A percentile compares a stretch with the other conserved stretches of the same genome.
These are phyloP conservation scores for Strigops habroptila DNA, from an alignment of 2,113 vertebrate species.

Conservation along the genomic window DNA sequence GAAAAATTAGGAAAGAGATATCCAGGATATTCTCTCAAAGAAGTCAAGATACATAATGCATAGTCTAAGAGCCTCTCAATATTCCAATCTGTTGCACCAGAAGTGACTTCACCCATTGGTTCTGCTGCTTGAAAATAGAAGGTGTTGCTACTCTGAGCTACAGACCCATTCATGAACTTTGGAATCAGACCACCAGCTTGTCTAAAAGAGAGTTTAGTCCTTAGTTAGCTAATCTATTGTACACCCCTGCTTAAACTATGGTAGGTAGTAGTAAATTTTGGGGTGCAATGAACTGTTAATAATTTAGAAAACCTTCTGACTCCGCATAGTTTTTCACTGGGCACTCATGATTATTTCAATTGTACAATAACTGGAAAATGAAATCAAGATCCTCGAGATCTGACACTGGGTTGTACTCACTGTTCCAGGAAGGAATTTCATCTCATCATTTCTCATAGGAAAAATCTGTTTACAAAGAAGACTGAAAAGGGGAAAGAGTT, in stretches of 20 bases:
- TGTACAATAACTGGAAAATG: neutral
- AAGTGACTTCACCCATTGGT: neutral
- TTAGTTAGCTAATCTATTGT: neutral
- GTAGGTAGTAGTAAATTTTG: neutral
- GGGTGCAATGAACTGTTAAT: neutral
- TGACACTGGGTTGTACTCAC: neutral
- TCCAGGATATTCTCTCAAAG: neutral
- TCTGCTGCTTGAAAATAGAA: neutral
- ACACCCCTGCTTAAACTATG: neutral
- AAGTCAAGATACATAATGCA: neutral
- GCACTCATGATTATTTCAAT: neutral
- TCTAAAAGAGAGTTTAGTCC: neutral
- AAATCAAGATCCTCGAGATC: constrained; percentile 20
- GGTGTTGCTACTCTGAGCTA: neutral
- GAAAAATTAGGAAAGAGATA: neutral
- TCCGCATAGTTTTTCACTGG: neutral
- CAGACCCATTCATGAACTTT: neutral
- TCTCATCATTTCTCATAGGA: neutral
- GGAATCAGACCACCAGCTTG: neutral
- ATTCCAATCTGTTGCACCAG: neutral
- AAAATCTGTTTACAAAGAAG: constrained; percentile 53
- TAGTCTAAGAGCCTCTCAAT: neutral
- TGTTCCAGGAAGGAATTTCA: constrained; percentile 28
- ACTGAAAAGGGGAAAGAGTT: neutral
- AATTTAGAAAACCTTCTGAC: constrained; percentile 7